Evolutionary conservation across 2,888 invertebrate species (phyloP), one percentile per base, ranked within the genome.

Genomic region (Epinotia ramella): DNA sequence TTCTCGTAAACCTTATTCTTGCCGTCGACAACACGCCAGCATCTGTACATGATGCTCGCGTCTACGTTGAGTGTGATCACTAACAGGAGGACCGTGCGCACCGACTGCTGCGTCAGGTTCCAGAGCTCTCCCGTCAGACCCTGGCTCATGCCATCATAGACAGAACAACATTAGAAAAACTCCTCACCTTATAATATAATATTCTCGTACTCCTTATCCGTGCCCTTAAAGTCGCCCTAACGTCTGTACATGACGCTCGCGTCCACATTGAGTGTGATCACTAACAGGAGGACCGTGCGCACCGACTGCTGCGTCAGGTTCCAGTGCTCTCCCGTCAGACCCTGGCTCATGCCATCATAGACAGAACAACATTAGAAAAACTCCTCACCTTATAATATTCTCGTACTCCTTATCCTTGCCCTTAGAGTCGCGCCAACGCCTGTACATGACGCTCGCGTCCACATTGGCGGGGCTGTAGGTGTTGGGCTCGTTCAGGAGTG

Each of bases 61-160:
- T 99, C 99, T 40, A 99, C 99, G 95, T 99, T 99, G 86, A 99
- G 96, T n/a, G 99, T 99, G 88, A 99, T 99, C 83, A 99, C 99
- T 78, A 99, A 99, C 78, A 99, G 96, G 81, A 99, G 96, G 85
- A 99, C 99, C 70, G 99, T 99, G 90, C 99, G 98, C 87, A 53
- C n/a, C 53, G n/a, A 53, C n/a, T 16, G n/a, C n/a, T n/a, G 53
- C n/a, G n/a, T 5, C 13, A 1, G n/a, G n/a, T n/a, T 53, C 49
- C 6, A 16, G 12, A 1, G 49, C 49, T n/a, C 5, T 16, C 5
- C 0, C 49, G 49, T 16, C 16, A 13, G 16, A 5, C 49, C 16
- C 4, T 13, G 13, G 49, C 16, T 2, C 49, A 16, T 49, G 16
- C 49, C 49, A 49, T 16, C 49, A 49, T 16, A 5, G 5, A 16